Evolutionary conservation across 2,113 vertebrate genomes (phyloP).

Genomic region (Callopanchax toddi): DNA sequence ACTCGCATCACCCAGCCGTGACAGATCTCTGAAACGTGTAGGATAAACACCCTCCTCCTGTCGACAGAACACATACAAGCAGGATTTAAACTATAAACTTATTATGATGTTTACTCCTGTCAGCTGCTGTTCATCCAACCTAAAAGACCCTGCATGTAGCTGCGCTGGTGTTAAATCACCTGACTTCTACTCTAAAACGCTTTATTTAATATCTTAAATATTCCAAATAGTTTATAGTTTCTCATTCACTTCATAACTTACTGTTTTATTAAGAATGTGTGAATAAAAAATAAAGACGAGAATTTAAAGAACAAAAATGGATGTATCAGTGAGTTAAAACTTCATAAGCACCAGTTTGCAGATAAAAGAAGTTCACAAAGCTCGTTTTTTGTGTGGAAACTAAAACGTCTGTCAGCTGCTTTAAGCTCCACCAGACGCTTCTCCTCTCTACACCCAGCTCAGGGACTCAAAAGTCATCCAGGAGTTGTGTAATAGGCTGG

Average conservation of each 20-base stretch:
- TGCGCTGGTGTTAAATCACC: too few relatives aligned
- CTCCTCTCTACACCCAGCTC: constrained; percentile 45
- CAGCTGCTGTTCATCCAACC: too few relatives aligned
- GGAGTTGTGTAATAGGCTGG: constrained; percentile 73
- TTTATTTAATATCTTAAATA: background rate
- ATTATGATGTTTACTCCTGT: too few relatives aligned
- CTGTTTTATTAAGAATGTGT: background rate
- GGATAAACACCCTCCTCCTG: too few relatives aligned
- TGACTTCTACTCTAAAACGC: background rate
- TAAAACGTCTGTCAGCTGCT: constrained; percentile 69
- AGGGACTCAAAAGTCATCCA: constrained; percentile 61
- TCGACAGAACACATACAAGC: too few relatives aligned
- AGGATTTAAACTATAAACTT: too few relatives aligned
- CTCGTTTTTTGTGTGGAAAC: constrained; percentile 37
- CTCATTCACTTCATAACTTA: background rate
- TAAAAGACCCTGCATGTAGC: too few relatives aligned
- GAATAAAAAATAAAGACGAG: background rate
- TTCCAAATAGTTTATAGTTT: background rate
- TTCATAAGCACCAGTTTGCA: constrained; percentile 19
- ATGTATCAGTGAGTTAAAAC: background rate
- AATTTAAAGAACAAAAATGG: background rate
- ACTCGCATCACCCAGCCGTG: too few relatives aligned
- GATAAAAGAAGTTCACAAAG: constrained; percentile 27
- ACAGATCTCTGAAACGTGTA: too few relatives aligned
- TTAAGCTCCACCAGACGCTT: constrained; percentile 60